Evolutionary conservation across 2,888 invertebrate species (phyloP).

Genomic region (Coenonympha glycerion): DNA sequence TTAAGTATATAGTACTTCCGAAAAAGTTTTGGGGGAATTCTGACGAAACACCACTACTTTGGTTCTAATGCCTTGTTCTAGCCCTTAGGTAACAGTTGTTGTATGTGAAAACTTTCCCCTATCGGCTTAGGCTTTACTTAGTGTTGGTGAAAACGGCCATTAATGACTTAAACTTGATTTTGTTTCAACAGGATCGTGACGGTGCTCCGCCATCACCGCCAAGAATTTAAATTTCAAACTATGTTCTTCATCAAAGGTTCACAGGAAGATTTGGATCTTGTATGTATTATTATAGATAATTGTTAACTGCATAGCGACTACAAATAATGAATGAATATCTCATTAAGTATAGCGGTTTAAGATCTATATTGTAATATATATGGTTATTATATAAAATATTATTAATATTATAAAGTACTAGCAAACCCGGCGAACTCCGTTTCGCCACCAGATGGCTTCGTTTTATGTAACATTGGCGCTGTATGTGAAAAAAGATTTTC

Average conservation of each 20-base stretch:
- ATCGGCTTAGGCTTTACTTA: too few species aligned
- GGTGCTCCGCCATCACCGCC: constrained; percentile 69
- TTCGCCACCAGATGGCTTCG: too few species aligned
- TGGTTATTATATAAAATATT: constrained; percentile 4
- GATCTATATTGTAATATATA: constrained; percentile 18
- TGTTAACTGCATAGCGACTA: constrained; percentile 17
- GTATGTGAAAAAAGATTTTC: too few species aligned
- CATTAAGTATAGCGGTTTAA: constrained; percentile 31
- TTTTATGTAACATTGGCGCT: too few species aligned
- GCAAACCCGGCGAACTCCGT: too few species aligned
- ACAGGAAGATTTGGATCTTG: constrained; percentile 27
- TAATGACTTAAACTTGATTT: not conserved
- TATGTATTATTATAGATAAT: constrained; percentile 33
- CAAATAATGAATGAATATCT: constrained; percentile 30
- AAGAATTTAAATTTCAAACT: constrained; percentile 49
- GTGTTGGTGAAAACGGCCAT: too few species aligned
- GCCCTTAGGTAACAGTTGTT: too few species aligned
- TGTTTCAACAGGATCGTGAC: constrained; percentile 53
- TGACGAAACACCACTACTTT: too few species aligned
- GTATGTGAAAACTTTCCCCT: too few species aligned
- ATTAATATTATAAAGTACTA: constrained; percentile 7
- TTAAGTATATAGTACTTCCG: too few species aligned
- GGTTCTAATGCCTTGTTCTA: too few species aligned
- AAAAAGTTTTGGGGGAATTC: too few species aligned
- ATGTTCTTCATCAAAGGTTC: constrained; percentile 26